Evolutionary conservation across 2,113 vertebrate genomes (phyloP).

Genomic region (cattle (Bos taurus)): ARS-UCD2.0 NC_037336.1:30907001-30907500

Average conservation of each 20-base stretch:
- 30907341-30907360: not conserved
- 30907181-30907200: not conserved
- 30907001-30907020: conserved; percentile 71
- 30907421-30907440: not conserved
- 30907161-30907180: not conserved
- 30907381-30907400: not conserved
- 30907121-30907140: not conserved
- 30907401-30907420: not conserved
- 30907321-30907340: not conserved
- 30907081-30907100: not conserved
- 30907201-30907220: not conserved
- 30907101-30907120: not conserved
- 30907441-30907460: not conserved
- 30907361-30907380: not conserved
- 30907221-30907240: not conserved
- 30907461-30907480: not conserved
- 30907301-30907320: not conserved
- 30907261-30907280: not conserved
- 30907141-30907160: not conserved
- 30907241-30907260: not conserved
- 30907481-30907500: not conserved
- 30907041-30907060: conserved; percentile 14
- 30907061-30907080: not conserved
- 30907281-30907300: not conserved
- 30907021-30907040: conserved; percentile 53